Evolutionary conservation across 2,113 vertebrate genomes (phyloP).

Genomic region (Chaetops frenatus): DNA sequence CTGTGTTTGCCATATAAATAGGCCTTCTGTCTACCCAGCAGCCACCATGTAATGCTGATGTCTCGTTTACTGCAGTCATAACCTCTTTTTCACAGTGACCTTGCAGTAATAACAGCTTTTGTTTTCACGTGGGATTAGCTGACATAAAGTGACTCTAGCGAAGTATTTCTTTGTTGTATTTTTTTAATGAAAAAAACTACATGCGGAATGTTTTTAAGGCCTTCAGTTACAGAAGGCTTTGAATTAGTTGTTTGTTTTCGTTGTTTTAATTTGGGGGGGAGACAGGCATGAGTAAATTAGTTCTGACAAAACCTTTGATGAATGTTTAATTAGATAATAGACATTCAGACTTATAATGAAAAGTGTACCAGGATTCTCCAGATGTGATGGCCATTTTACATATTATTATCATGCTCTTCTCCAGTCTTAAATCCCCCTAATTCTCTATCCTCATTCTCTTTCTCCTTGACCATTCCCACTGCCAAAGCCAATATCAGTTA

Average conservation of each 20-base stretch:
- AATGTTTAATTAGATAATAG: background rate
- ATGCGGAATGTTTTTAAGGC: background rate
- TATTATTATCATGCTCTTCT: background rate
- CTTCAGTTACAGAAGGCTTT: background rate
- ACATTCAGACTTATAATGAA: background rate
- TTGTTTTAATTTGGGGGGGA: background rate
- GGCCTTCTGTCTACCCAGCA: slow-evolving; percentile 5
- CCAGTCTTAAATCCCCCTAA: background rate
- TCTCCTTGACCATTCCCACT: background rate
- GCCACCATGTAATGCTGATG: slow-evolving; percentile 5
- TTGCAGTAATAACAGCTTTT: slow-evolving; percentile 10
- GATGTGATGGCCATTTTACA: background rate
- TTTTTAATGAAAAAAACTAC: background rate
- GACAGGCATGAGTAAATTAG: background rate
- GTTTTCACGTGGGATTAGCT: background rate
- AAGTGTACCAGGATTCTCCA: background rate
- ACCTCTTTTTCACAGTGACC: background rate
- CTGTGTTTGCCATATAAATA: slow-evolving; percentile 10
- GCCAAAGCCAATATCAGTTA: background rate
- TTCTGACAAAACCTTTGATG: background rate
- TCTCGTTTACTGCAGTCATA: background rate
- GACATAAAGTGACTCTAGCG: background rate
- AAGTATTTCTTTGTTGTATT: background rate
- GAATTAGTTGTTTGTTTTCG: background rate
- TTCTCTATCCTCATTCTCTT: background rate